Evolutionary conservation across 2,797 vertebrate species (phyloP).

Genomic region (Phoebastria nigripes): DNA sequence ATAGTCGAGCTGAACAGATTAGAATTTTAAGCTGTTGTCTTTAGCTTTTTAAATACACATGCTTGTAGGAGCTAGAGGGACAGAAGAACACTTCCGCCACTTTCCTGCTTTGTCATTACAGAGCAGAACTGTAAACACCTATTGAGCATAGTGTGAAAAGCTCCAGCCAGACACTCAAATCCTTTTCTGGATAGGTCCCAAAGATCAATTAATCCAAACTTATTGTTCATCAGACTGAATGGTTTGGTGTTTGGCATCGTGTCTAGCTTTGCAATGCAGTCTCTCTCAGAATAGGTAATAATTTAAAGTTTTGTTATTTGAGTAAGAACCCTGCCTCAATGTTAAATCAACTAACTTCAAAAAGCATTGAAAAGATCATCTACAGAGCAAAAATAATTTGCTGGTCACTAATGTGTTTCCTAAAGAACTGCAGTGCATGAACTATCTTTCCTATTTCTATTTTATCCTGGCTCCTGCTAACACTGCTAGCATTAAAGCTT

Average conservation of each 20-base stretch:
- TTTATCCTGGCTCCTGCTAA: not conserved
- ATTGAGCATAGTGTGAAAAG: not conserved
- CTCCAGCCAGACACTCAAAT: conserved; percentile 42
- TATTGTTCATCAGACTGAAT: conserved; percentile 32
- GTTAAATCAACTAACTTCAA: not conserved
- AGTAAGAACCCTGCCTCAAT: not conserved
- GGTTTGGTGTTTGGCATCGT: not conserved
- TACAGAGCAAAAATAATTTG: not conserved
- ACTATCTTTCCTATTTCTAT: not conserved
- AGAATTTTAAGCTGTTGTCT: conserved; percentile 19
- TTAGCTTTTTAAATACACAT: not conserved
- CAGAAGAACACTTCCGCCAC: not conserved
- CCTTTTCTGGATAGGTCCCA: conserved; percentile 35
- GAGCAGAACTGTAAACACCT: not conserved
- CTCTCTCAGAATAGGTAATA: not conserved
- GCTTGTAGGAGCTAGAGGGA: not conserved
- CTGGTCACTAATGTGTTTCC: not conserved
- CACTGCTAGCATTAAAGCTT: not conserved
- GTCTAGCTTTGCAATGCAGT: not conserved
- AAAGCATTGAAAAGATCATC: not conserved
- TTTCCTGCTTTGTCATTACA: conserved; percentile 1
- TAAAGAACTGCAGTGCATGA: not conserved
- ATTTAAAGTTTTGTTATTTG: not conserved
- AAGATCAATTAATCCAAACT: conserved; percentile 41
- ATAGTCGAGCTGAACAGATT: not conserved